Evolutionary conservation across 1,140 invertebrate genomes (phyloP).

Genomic region (Drosophila sturtevanti): DNA sequence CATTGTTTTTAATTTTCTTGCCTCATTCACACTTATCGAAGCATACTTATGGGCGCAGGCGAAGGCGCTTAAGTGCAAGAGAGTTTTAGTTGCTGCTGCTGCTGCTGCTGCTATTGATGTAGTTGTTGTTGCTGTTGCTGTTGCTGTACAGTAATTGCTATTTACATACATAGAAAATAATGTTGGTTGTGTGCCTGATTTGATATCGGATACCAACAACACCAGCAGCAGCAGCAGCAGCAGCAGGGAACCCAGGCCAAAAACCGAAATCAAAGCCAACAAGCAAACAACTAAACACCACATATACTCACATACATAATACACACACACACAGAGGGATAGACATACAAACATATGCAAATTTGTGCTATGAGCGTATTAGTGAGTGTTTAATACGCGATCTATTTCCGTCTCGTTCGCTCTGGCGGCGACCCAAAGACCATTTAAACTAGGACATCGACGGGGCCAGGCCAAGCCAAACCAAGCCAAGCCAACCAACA

Average conservation of each 20-base stretch:
- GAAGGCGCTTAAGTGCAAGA: slow-evolving; percentile 51
- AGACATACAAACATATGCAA: slow-evolving; percentile 18
- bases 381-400: slow-evolving; percentile 73
- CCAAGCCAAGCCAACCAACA: slow-evolving; percentile 43
- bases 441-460: slow-evolving; percentile 73
- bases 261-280: slow-evolving; percentile 60
- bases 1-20: slow-evolving; percentile 21
- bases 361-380: slow-evolving; percentile 47
- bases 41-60: slow-evolving; percentile 62
- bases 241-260: slow-evolving; percentile 38
- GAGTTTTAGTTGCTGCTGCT: slow-evolving; percentile 22
- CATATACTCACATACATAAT: slow-evolving; percentile 11
- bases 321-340: neutral
- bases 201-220: slow-evolving; percentile 62
- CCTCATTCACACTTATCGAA: slow-evolving; percentile 63
- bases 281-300: slow-evolving; percentile 65
- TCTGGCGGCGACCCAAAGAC: slow-evolving; percentile 62
- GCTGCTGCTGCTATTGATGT: slow-evolving; percentile 25
- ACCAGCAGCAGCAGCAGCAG: neutral
- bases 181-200: slow-evolving; percentile 60
- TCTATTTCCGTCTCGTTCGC: slow-evolving; percentile 20
- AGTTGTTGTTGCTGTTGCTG: slow-evolving; percentile 49
- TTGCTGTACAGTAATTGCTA: slow-evolving; percentile 66
- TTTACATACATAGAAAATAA: slow-evolving; percentile 55
- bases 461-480: slow-evolving; percentile 32